These are phyloP conservation scores for Macrotus californicus DNA, from an alignment of 2,113 vertebrate species.

Conservation along the genomic window DNA sequence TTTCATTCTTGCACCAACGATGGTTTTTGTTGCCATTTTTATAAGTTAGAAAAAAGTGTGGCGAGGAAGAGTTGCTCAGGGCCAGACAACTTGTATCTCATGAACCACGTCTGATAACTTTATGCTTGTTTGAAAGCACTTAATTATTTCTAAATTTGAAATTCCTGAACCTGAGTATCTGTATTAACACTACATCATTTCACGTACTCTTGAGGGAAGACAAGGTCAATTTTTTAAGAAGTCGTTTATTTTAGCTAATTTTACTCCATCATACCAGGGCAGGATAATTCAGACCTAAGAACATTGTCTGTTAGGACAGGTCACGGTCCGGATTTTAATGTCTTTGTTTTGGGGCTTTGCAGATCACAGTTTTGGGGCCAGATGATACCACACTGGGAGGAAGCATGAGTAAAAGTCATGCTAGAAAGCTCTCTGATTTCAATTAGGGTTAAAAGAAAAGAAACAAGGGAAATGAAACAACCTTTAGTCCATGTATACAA, in stretches of 20 bases:
- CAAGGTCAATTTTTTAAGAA: not conserved
- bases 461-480: not conserved
- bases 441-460: not conserved
- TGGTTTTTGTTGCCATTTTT: not conserved
- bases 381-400: not conserved
- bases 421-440: not conserved
- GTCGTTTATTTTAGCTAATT: not conserved
- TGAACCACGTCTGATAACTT: not conserved
- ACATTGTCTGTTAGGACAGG: not conserved
- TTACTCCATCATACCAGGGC: not conserved
- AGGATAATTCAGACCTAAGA: not conserved
- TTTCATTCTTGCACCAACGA: not conserved
- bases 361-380: not conserved
- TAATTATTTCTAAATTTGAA: not conserved
- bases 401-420: not conserved
- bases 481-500: not conserved
- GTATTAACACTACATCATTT: not conserved
- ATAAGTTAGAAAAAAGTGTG: not conserved
- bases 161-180: not conserved
- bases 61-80: not conserved
- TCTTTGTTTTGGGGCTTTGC: not conserved
- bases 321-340: not conserved
- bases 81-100: not conserved
- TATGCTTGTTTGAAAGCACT: not conserved
- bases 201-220: not conserved